Percentiles rank a stretch among this genome's conserved stretches.
Conservation (phyloP, 2,113 vertebrate genomes). For the Cervus canadensis region DNA sequence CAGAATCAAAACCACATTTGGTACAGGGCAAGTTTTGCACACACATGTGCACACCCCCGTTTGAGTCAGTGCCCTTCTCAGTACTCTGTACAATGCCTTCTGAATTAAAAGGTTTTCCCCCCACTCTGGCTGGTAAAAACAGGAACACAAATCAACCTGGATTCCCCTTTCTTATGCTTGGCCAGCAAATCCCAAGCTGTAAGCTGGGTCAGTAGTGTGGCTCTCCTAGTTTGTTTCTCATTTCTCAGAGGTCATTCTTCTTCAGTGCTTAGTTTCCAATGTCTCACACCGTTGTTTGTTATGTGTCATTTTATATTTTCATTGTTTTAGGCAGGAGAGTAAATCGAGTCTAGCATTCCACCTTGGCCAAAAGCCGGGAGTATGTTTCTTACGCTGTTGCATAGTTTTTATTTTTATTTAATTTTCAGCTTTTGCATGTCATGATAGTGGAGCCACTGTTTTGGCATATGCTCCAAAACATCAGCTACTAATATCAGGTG, state of each 20-base stretch:
- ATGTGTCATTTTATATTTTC: not conserved
- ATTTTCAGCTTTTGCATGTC: conserved; percentile 92
- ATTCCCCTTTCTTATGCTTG: not conserved
- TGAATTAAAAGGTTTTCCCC: not conserved
- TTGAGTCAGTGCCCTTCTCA: not conserved
- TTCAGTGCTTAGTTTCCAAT: not conserved
- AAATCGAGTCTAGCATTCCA: not conserved
- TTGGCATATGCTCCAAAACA: conserved; percentile 92
- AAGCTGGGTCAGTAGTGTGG: not conserved
- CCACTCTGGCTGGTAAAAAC: not conserved
- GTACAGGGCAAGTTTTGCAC: not conserved
- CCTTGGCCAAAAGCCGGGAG: not conserved
- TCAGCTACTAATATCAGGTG: conserved; percentile 94
- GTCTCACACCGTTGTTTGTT: not conserved
- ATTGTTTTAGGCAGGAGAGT: not conserved
- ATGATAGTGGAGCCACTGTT: conserved; percentile 95
- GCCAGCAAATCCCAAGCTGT: not conserved
- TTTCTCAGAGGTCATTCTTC: not conserved
- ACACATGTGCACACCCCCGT: not conserved
- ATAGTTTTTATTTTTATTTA: conserved; percentile 35
- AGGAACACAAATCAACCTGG: not conserved
- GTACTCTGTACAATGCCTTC: not conserved
- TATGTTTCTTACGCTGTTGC: not conserved
- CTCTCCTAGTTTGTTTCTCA: not conserved
- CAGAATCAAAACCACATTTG: not conserved